Evolutionary conservation across 2,888 invertebrate species (phyloP), one percentile per base, ranked within the genome.

Genomic region (Mantis religiosa): DNA sequence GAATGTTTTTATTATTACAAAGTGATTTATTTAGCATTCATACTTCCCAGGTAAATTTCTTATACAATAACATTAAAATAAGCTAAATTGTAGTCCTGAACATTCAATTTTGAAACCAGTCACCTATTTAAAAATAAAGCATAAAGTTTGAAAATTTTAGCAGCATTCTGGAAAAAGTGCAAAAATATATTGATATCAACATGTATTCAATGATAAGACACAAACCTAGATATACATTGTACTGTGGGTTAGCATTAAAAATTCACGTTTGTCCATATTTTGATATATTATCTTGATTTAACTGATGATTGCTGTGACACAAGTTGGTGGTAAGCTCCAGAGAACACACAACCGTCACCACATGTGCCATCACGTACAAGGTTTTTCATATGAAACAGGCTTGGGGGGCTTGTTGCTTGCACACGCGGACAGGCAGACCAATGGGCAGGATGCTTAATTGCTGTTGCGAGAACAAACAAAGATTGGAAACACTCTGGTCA

Each of bases 391-490:
- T 82, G 82, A 87, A 28, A 82, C 87, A 82, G 87, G 82, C 87
- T 87, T 81, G 41, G 87, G 87, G 87, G 87, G 30, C 71, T 86
- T 87, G 87, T 82, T 82, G 87, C 86, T 87, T 87, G 87, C 87
- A 87, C 87, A 87, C 87, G 82, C 9, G 34, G 87, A 30, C 87
- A 27, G 25, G 54, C 54, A 71, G 87, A 34, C 87, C 82, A 87
- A 87, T 88, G 89, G 89, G 84, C 71, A 87, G 83, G 85, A 87
- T 47, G 71, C 84, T 89, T 89, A 87, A 87, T 87, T 87, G 87
- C 89, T 89, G 89, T 89, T 87, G 87, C 30, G 71, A 87, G 83
- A 89, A 89, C 54, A 88, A 89, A 89, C 84, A 88, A 84, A 89
- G 89, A 71, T 83, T 83, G 71, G 82, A 81, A 34, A 87, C 41